Evolutionary conservation across 1,140 invertebrate species (phyloP).

Genomic region (Ditylenchus dipsaci): DNA sequence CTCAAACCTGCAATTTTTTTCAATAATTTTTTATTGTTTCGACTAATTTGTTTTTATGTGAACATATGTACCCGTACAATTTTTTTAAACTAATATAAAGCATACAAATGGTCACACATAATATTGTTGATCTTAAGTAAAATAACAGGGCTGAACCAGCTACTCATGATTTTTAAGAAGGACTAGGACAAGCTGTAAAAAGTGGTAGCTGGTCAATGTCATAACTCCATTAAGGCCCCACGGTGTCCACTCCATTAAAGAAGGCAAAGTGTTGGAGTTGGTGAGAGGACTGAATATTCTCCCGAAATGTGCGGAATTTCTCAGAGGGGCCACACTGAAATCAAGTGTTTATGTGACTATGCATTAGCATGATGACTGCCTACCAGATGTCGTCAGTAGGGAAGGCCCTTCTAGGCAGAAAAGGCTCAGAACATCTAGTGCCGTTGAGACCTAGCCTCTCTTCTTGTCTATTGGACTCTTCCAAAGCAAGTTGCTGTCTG

Average conservation of each 20-base stretch:
- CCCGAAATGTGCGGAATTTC: slow-evolving; percentile 24
- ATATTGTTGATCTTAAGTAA: no score
- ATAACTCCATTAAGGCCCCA: slow-evolving; percentile 28
- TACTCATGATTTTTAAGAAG: neutral
- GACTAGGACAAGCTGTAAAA: neutral
- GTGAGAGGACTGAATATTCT: slow-evolving; percentile 32
- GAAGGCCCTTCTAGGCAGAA: slow-evolving; percentile 30
- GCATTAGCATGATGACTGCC: neutral
- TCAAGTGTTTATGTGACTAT: neutral
- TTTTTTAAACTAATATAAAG: no score
- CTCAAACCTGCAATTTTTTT: no score
- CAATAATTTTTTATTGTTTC: no score
- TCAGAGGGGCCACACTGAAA: slow-evolving; percentile 26
- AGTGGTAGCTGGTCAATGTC: neutral
- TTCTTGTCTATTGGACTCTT: slow-evolving; percentile 11
- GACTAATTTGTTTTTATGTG: no score
- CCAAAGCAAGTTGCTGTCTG: neutral
- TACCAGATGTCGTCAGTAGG: slow-evolving; percentile 31
- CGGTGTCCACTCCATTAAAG: slow-evolving; percentile 49
- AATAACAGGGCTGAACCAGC: no score
- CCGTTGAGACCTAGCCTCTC: neutral
- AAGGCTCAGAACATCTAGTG: slow-evolving; percentile 25
- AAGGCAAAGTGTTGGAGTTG: slow-evolving; percentile 43
- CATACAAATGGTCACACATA: no score
- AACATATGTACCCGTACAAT: no score